A percentile compares a stretch with the other conserved stretches of the same genome.
These are phyloP conservation scores for Equus przewalskii DNA, from an alignment of 2,113 vertebrate species.

Conservation along the genomic window DNA sequence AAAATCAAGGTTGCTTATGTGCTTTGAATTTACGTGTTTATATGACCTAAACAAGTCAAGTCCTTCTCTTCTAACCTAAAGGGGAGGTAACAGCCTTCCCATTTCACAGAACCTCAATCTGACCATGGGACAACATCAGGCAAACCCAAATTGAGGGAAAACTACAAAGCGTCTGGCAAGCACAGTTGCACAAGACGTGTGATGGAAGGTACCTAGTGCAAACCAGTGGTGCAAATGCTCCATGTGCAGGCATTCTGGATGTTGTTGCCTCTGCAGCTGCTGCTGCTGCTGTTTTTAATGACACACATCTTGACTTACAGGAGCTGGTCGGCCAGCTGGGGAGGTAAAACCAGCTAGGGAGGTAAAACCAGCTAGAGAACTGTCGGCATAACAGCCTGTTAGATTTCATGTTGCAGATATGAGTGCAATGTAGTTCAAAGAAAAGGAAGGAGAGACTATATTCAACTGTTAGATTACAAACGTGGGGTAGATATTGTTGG, in stretches of 20 bases:
- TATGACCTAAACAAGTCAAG: neutral
- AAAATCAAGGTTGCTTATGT: rapidly evolving
- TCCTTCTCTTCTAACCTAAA: too few relatives aligned
- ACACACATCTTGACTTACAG: neutral
- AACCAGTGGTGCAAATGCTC: rapidly evolving
- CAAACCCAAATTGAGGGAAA: neutral
- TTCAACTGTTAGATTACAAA: neutral
- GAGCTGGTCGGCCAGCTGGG: neutral
- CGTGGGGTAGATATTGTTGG: neutral
- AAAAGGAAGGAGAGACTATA: too few relatives aligned
- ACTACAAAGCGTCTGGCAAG: neutral
- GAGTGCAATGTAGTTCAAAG: neutral
- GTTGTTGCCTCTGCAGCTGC: rapidly evolving
- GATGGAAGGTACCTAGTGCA: rapidly evolving
- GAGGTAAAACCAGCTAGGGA: too few relatives aligned
- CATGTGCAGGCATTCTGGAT: rapidly evolving
- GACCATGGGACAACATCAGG: neutral
- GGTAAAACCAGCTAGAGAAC: neutral
- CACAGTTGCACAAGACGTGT: too few relatives aligned
- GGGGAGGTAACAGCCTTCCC: neutral
- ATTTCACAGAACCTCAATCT: neutral
- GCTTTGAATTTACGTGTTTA: neutral
- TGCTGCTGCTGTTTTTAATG: neutral
- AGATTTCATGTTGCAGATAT: rapidly evolving
- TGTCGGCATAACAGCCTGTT: rapidly evolving